Conservation (phyloP, 2,888 invertebrate species). For the Polydrusus tereticollis region DNA sequence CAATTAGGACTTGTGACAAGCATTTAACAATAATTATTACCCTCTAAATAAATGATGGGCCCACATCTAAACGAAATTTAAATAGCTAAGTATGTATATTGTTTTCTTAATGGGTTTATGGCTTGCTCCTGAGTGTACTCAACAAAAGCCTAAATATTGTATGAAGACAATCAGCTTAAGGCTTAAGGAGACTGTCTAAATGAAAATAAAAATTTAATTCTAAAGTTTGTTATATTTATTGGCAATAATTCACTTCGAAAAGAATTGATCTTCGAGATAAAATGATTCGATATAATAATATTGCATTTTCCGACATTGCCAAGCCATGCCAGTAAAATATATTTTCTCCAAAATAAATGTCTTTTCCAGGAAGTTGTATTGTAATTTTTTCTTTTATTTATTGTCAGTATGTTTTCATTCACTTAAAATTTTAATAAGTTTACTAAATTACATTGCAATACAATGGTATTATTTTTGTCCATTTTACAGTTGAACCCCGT, state of each 20-base stretch:
- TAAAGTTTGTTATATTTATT: too few species aligned
- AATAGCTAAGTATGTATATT: constrained; percentile 7
- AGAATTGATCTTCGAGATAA: neutral
- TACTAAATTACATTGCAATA: too few species aligned
- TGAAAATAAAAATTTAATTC: too few species aligned
- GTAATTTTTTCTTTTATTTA: neutral
- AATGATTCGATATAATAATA: neutral
- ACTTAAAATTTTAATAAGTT: too few species aligned
- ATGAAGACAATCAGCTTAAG: too few species aligned
- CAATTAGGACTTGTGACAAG: constrained; percentile 8
- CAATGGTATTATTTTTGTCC: too few species aligned
- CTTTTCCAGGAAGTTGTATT: neutral
- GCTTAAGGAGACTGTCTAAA: too few species aligned
- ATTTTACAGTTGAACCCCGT: too few species aligned
- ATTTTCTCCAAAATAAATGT: neutral
- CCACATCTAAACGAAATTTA: neutral
- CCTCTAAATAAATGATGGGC: constrained; percentile 8
- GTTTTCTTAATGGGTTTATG: constrained; percentile 6
- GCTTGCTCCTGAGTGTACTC: neutral
- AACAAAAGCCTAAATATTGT: neutral
- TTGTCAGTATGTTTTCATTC: neutral
- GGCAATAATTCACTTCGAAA: neutral
- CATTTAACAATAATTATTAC: constrained; percentile 5
- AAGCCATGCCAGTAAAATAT: neutral
- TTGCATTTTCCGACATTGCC: neutral